Evolutionary conservation across 2,888 invertebrate species (phyloP).

Genomic region (Drosophila acutilabella): DNA sequence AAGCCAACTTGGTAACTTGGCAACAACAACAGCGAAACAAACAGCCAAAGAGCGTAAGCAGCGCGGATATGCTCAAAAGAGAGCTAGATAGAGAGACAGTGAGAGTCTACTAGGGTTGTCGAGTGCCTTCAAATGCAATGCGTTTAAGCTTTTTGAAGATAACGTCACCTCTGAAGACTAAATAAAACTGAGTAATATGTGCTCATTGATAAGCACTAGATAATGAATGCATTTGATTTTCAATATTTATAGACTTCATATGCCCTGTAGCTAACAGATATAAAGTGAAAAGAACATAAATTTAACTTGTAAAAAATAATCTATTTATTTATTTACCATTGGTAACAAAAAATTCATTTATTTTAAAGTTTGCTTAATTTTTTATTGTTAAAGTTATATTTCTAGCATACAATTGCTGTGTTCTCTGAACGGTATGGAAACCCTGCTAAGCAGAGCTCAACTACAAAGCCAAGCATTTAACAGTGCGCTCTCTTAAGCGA

Average conservation of each 20-base stretch:
- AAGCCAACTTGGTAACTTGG: constrained; percentile 75
- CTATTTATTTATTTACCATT: too few relatives aligned
- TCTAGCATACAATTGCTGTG: neutral
- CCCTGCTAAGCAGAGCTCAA: constrained; percentile 26
- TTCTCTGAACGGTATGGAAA: constrained; percentile 5
- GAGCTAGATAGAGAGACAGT: constrained; percentile 18
- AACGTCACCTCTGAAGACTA: constrained; percentile 47
- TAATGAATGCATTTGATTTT: constrained; percentile 15
- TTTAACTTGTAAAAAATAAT: too few relatives aligned
- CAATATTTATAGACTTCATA: neutral
- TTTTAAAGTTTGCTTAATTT: too few relatives aligned
- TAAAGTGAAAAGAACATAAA: too few relatives aligned
- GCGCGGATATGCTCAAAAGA: constrained; percentile 35
- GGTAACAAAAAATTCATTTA: neutral
- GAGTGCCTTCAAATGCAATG: constrained; percentile 3
- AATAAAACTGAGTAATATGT: neutral
- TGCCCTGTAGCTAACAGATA: neutral
- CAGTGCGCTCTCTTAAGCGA: constrained; percentile 48
- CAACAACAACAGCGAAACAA: constrained; percentile 65
- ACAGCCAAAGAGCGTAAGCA: constrained; percentile 22
- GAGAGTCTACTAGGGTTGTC: constrained; percentile 45
- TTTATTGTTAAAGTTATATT: neutral
- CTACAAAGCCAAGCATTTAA: constrained; percentile 30
- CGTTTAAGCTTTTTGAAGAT: neutral
- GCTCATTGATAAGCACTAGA: constrained; percentile 32